Evolutionary conservation across 2,888 invertebrate species (phyloP).

Genomic region (Entomobrya proxima): DNA sequence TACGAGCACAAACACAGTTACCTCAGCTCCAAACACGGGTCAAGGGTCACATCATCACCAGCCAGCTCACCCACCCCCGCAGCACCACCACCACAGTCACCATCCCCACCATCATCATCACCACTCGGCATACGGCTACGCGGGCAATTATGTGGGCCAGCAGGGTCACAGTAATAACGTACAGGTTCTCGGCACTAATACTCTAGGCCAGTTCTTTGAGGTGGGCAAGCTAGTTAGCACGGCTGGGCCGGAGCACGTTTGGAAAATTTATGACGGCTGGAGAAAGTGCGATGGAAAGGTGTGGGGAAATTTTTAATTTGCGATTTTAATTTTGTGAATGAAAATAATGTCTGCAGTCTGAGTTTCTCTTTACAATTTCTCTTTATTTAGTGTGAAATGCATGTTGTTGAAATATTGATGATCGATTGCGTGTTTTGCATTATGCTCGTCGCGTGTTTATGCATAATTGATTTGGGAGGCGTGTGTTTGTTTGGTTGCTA

Average conservation of each 20-base stretch:
- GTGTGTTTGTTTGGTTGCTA: background rate
- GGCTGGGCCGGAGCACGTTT: constrained; percentile 92
- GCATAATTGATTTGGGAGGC: too few species aligned
- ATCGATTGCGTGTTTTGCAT: too few species aligned
- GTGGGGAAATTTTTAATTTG: constrained; percentile 76
- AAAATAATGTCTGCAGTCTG: too few species aligned
- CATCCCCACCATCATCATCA: constrained; percentile 17
- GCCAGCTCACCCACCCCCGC: background rate
- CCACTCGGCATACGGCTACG: background rate
- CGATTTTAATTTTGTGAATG: too few species aligned
- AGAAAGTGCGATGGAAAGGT: constrained; percentile 94
- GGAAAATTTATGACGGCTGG: constrained; percentile 94
- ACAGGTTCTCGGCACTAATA: constrained; percentile 78
- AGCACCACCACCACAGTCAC: background rate
- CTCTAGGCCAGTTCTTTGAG: constrained; percentile 91
- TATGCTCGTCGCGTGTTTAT: too few species aligned
- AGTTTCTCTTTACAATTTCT: too few species aligned
- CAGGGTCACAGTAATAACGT: constrained; percentile 5
- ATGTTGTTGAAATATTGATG: too few species aligned
- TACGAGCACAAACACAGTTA: background rate
- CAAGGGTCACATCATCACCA: background rate
- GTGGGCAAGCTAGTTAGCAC: constrained; percentile 88
- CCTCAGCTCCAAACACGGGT: constrained; percentile 4
- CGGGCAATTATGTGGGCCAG: background rate
- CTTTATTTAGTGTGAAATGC: too few species aligned